These are phyloP conservation scores for Meloidogyne chitwoodi DNA, from an alignment of 1,140 invertebrate genomes.

Conservation along the genomic window DNA sequence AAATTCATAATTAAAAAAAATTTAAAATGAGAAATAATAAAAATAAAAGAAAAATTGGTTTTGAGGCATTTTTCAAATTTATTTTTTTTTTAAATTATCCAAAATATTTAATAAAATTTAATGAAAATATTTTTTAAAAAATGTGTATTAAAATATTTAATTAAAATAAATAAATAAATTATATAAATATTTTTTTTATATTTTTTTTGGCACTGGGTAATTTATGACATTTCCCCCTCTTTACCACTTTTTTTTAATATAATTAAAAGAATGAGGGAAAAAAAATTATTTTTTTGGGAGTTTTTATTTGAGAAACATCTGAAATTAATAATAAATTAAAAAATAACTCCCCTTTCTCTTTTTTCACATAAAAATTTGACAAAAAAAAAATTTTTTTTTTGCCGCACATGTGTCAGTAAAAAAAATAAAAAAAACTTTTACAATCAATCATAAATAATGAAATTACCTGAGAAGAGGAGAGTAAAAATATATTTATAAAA, in stretches of 20 bases:
- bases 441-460: constrained; percentile 2
- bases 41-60: too few species aligned
- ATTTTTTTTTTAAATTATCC: too few species aligned
- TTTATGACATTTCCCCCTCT: not conserved
- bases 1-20: too few species aligned
- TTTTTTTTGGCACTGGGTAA: too few species aligned
- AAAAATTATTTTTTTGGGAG: not conserved
- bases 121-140: too few species aligned
- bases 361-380: not conserved
- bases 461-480: not conserved
- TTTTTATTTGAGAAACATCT: not conserved
- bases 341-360: too few species aligned
- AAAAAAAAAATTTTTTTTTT: not conserved
- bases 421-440: not conserved
- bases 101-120: too few species aligned
- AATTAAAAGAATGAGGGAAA: not conserved
- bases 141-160: too few species aligned
- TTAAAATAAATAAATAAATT: too few species aligned
- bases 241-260: not conserved
- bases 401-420: not conserved
- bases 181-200: too few species aligned
- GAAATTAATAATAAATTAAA: not conserved
- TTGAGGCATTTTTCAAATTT: too few species aligned
- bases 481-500: not conserved
- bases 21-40: too few species aligned